Percentiles rank a stretch among this genome's conserved stretches.
These are phyloP conservation scores for Hyles euphorbiae DNA, from an alignment of 1,140 invertebrate species.

Conservation along the genomic window DNA sequence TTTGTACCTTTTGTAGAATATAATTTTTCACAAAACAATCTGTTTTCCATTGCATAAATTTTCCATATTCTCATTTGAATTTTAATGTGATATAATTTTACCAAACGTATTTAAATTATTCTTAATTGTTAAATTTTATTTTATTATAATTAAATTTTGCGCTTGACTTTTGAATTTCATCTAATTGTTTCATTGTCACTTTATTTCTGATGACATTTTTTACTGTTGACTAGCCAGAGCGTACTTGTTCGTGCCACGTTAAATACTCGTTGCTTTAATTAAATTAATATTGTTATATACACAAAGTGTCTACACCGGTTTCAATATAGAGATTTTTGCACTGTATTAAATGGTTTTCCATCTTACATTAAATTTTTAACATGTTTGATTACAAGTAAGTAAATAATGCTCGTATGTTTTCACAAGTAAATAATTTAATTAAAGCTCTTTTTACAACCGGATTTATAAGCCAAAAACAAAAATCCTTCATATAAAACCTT, in stretches of 20 bases:
- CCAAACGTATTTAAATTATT: constrained; percentile 17
- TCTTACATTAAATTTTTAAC: too few relatives aligned
- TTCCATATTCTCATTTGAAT: constrained; percentile 26
- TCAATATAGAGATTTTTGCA: too few relatives aligned
- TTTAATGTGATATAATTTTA: constrained; percentile 12
- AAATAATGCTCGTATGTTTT: too few relatives aligned
- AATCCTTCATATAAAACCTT: too few relatives aligned
- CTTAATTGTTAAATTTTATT: constrained; percentile 46
- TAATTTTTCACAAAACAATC: constrained; percentile 5
- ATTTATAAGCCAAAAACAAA: too few relatives aligned
- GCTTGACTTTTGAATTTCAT: constrained; percentile 51
- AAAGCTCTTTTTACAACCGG: too few relatives aligned
- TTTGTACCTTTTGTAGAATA: neutral
- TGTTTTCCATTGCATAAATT: constrained; percentile 14
- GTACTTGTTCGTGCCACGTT: neutral
- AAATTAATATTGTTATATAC: too few relatives aligned
- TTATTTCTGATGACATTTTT: neutral
- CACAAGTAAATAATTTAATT: too few relatives aligned
- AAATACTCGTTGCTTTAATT: too few relatives aligned
- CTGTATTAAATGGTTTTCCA: too few relatives aligned
- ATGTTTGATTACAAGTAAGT: too few relatives aligned
- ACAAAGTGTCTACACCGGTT: too few relatives aligned
- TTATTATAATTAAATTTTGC: constrained; percentile 28
- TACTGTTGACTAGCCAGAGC: neutral
- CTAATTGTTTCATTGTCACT: constrained; percentile 14